These are phyloP conservation scores for Drosophila yakuba DNA, from an alignment of 1,140 invertebrate species.

Conservation along the genomic window DNA sequence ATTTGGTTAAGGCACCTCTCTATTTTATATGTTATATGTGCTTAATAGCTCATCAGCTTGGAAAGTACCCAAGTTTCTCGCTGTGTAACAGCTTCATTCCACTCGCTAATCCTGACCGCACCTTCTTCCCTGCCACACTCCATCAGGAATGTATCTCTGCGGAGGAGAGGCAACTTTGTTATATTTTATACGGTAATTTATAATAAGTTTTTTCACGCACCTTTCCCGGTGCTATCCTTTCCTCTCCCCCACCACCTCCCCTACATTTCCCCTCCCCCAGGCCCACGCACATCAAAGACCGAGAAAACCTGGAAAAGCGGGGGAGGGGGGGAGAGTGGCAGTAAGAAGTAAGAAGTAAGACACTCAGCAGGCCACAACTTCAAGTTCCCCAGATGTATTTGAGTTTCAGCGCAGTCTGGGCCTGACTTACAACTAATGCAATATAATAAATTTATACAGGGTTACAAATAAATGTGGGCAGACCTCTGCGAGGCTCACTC, in stretches of 20 bases:
- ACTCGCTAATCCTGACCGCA: constrained; percentile 32
- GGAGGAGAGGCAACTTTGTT: constrained; percentile 50
- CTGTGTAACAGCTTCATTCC: constrained; percentile 49
- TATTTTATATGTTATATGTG: too few relatives aligned
- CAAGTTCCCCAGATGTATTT: constrained; percentile 22
- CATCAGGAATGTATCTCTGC: constrained; percentile 34
- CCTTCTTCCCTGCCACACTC: constrained; percentile 29
- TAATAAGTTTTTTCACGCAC: constrained; percentile 79
- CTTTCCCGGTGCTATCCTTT: constrained; percentile 25
- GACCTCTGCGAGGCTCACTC: constrained; percentile 8
- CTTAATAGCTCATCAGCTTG: too few relatives aligned
- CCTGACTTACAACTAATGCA: constrained; percentile 81
- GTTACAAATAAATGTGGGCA: constrained; percentile 73
- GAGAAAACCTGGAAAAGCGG: constrained; percentile 5
- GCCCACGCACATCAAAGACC: constrained; percentile 54
- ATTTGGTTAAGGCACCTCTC: too few relatives aligned
- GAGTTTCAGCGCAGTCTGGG: constrained; percentile 36
- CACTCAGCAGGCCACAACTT: constrained; percentile 49
- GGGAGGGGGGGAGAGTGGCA: background rate
- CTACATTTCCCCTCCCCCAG: constrained; percentile 11
- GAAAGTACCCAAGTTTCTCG: background rate
- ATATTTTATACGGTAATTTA: constrained; percentile 76
- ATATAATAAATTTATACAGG: constrained; percentile 83
- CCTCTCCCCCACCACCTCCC: background rate
- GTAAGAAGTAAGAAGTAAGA: constrained; percentile 4